A percentile compares a stretch with the other conserved stretches of the same genome.
Conservation (phyloP, 2,113 vertebrate genomes). For the Scolopax mira region DNA sequence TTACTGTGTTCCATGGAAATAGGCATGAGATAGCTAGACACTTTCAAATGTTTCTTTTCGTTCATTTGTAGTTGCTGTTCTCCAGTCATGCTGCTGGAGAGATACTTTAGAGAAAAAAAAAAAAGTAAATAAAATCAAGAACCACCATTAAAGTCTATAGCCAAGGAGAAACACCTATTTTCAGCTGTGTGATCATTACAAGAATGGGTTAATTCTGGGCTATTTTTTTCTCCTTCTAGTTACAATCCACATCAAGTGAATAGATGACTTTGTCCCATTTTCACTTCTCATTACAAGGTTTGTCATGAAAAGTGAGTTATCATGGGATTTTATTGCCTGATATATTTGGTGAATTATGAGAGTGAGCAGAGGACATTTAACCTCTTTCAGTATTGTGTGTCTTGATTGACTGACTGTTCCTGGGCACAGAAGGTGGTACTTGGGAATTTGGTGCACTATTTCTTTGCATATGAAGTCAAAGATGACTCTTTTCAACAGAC, state of each 20-base stretch:
- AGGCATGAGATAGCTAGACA: background rate
- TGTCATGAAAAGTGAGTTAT: conserved; percentile 78
- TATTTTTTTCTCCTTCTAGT: conserved; percentile 36
- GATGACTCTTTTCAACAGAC: background rate
- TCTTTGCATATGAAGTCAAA: conserved; percentile 33
- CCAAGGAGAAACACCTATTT: background rate
- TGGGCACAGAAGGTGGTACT: background rate
- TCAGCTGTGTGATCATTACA: background rate
- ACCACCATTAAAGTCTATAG: background rate
- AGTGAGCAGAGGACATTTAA: conserved; percentile 65
- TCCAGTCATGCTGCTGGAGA: background rate
- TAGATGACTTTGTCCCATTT: conserved; percentile 74
- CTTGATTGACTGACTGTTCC: conserved; percentile 50
- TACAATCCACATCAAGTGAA: conserved; percentile 66
- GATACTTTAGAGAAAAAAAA: background rate
- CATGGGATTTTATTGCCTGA: conserved; percentile 65
- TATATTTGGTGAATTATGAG: conserved; percentile 73
- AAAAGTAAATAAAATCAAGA: background rate
- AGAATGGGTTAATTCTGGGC: conserved; percentile 37
- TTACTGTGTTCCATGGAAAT: background rate
- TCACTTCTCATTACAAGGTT: conserved; percentile 77
- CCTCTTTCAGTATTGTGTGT: conserved; percentile 60
- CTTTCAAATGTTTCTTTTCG: background rate
- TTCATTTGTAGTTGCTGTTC: background rate
- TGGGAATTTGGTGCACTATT: conserved; percentile 1